Evolutionary conservation across 1,140 invertebrate species (phyloP).

Genomic region (Oppia nitens): DNA sequence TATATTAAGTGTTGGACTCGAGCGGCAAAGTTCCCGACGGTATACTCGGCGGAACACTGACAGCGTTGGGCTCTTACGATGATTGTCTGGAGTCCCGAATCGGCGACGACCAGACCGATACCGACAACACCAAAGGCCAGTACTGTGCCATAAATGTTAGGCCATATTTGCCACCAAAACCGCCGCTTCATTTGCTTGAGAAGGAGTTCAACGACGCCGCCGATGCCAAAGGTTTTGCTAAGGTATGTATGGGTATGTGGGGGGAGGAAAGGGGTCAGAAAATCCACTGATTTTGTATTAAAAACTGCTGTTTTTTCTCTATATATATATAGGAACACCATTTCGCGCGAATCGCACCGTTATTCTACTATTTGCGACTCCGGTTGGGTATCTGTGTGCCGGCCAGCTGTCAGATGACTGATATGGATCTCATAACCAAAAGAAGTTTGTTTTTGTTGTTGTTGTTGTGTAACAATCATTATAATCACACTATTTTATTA

Average conservation of each 20-base stretch:
- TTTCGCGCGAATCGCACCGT: conserved; percentile 1
- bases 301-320: background rate
- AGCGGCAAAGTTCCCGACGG: conserved; percentile 17
- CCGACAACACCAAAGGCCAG: conserved; percentile 11
- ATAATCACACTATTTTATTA: background rate
- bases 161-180: conserved; percentile 16
- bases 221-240: background rate
- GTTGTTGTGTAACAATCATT: background rate
- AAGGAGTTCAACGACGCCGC: conserved; percentile 1
- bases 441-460: conserved; percentile 7
- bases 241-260: background rate
- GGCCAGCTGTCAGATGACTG: conserved; percentile 5
- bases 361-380: conserved; percentile 17
- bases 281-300: background rate
- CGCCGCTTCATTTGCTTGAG: conserved; percentile 3
- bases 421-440: conserved; percentile 9
- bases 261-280: background rate
- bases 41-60: conserved; percentile 18
- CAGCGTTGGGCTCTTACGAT: conserved; percentile 19
- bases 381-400: conserved; percentile 18
- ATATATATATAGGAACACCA: background rate
- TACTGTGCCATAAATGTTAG: conserved; percentile 14
- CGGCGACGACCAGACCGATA: conserved; percentile 5
- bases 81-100: conserved; percentile 17
- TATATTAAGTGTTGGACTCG: conserved; percentile 19